A percentile compares a stretch with the other conserved stretches of the same genome.
Conservation (phyloP, 2,888 invertebrate genomes). For the Ptilodon capucinus region DNA sequence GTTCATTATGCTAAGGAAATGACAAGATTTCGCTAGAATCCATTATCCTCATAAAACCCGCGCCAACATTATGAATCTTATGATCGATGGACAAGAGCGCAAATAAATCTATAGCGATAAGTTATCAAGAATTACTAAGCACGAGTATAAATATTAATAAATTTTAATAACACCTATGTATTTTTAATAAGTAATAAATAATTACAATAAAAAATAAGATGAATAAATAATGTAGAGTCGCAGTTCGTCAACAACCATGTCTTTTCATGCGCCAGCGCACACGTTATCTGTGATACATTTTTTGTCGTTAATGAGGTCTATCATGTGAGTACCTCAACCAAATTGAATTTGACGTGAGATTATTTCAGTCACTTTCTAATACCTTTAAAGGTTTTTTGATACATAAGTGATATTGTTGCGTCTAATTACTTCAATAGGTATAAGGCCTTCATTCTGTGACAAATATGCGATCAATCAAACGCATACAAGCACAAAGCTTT, state of each 20-base stretch:
- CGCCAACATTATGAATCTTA: slow-evolving; percentile 18
- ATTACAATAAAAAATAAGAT: background rate
- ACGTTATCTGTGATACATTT: slow-evolving; percentile 37
- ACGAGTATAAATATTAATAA: too few species aligned
- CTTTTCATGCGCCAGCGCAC: slow-evolving; percentile 38
- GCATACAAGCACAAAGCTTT: slow-evolving; percentile 11
- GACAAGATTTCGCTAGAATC: slow-evolving; percentile 70
- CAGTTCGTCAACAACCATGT: slow-evolving; percentile 19
- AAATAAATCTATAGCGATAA: slow-evolving; percentile 34
- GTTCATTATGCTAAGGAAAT: slow-evolving; percentile 76
- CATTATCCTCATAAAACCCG: slow-evolving; percentile 60
- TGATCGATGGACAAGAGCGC: slow-evolving; percentile 30
- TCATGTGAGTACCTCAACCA: background rate
- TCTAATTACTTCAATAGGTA: background rate
- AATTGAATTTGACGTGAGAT: background rate
- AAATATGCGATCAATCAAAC: slow-evolving; percentile 25
- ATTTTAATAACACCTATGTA: background rate
- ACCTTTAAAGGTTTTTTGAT: background rate
- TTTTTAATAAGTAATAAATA: too few species aligned
- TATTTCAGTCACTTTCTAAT: background rate
- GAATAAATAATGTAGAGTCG: background rate
- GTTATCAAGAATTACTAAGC: slow-evolving; percentile 29
- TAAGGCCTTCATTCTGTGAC: slow-evolving; percentile 14
- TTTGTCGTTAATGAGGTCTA: slow-evolving; percentile 18
- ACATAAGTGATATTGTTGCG: background rate